A percentile compares a stretch with the other conserved stretches of the same genome.
Conservation (phyloP, 2,888 invertebrate species). For the Eupithecia subfuscata region DNA sequence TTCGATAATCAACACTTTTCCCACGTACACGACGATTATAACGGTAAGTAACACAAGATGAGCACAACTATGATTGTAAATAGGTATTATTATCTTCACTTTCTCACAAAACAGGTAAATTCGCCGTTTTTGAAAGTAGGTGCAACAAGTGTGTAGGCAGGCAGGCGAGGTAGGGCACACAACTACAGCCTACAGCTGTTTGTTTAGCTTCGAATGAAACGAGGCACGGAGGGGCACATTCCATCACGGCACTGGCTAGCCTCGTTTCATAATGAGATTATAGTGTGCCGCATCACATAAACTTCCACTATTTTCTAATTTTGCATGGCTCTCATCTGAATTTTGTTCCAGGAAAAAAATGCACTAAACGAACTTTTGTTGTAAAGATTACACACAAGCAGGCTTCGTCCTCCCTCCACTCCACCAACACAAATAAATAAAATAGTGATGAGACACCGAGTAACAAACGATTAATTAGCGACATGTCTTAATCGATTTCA, state of each 20-base stretch:
- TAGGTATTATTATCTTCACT: constrained; percentile 67
- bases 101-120: constrained; percentile 72
- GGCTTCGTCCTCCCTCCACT: not conserved
- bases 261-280: constrained; percentile 36
- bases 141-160: constrained; percentile 66
- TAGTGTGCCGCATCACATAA: constrained; percentile 23
- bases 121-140: constrained; percentile 73
- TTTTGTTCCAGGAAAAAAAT: constrained; percentile 5
- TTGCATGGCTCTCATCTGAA: not conserved
- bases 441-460: constrained; percentile 18
- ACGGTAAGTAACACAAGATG: constrained; percentile 72
- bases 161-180: constrained; percentile 42
- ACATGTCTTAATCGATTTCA: not conserved
- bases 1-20: constrained; percentile 64
- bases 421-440: constrained; percentile 28
- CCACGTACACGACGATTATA: constrained; percentile 63
- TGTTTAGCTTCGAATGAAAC: constrained; percentile 32
- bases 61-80: constrained; percentile 59
- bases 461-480: not conserved
- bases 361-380: constrained; percentile 25
- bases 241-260: constrained; percentile 30
- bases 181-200: constrained; percentile 52
- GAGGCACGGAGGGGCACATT: constrained; percentile 25
- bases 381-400: constrained; percentile 14
- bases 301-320: constrained; percentile 18